A percentile compares a stretch with the other conserved stretches of the same genome.
Evolutionary conservation across 1,140 invertebrate genomes (phyloP).

Genomic region (Drosophila melanogaster): DNA sequence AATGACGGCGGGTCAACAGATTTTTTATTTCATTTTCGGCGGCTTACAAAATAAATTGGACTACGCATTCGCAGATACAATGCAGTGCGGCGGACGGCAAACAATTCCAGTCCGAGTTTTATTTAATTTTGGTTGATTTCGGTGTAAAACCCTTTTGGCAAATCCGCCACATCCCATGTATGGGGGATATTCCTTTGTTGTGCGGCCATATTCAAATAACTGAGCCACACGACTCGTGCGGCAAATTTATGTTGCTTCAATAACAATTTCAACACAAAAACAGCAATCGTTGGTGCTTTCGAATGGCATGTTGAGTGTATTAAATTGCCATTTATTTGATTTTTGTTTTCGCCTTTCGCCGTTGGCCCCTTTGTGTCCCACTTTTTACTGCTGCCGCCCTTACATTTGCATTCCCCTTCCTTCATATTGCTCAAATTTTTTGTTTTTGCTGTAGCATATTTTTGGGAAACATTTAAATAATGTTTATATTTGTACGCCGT

Average conservation of each 20-base stretch:
- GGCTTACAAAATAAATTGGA: conserved; percentile 63
- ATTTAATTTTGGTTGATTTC: conserved; percentile 57
- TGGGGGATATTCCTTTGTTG: conserved; percentile 29
- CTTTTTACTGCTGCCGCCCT: conserved; percentile 43
- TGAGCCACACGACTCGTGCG: conserved; percentile 58
- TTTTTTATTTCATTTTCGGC: conserved; percentile 69
- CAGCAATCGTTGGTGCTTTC: conserved; percentile 34
- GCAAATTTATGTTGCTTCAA: conserved; percentile 80
- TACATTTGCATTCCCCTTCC: conserved; percentile 6
- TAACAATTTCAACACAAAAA: conserved; percentile 71
- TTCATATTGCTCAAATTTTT: conserved; percentile 9
- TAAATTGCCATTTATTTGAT: conserved; percentile 82
- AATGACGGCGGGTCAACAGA: conserved; percentile 52
- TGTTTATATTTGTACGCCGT: conserved; percentile 65
- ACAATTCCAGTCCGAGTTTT: conserved; percentile 29
- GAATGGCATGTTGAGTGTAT: conserved; percentile 78
- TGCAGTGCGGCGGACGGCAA: not conserved
- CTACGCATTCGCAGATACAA: conserved; percentile 14
- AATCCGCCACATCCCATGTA: conserved; percentile 31
- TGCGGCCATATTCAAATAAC: conserved; percentile 65
- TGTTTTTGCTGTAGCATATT: conserved; percentile 63
- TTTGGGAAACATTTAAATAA: conserved; percentile 73
- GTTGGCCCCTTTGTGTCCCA: conserved; percentile 20
- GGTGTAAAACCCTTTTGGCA: conserved; percentile 41
- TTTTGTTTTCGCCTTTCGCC: conserved; percentile 61